Conservation (phyloP, 2,797 vertebrate species). For the Chanos chanos region DNA sequence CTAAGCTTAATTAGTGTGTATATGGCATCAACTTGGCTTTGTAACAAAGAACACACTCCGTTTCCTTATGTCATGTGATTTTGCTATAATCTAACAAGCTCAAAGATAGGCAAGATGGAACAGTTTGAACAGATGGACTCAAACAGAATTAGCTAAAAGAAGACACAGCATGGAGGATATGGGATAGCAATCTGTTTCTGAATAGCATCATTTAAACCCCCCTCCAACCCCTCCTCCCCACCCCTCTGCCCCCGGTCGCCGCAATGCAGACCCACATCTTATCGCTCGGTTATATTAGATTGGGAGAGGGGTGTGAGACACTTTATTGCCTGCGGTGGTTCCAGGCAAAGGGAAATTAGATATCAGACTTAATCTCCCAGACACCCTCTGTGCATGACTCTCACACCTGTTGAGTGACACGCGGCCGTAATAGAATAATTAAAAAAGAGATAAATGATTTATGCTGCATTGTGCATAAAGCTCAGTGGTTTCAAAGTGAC, state of each 20-base stretch:
- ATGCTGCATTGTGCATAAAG: constrained; percentile 13
- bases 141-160: constrained; percentile 37
- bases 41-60: constrained; percentile 19
- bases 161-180: constrained; percentile 57
- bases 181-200: constrained; percentile 69
- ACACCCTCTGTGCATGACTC: constrained; percentile 10
- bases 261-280: constrained; percentile 62
- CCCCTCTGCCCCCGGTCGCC: constrained; percentile 46
- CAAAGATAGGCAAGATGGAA: constrained; percentile 1
- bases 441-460: constrained; percentile 37
- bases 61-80: constrained; percentile 11
- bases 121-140: constrained; percentile 36
- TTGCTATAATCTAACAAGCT: constrained; percentile 10
- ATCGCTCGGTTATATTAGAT: constrained; percentile 69
- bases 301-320: constrained; percentile 38
- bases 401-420: constrained; percentile 42
- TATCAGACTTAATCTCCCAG: constrained; percentile 34
- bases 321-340: constrained; percentile 34
- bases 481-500: constrained; percentile 20
- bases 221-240: no score
- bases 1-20: constrained; percentile 13
- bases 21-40: constrained; percentile 17
- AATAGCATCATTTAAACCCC: constrained; percentile 65
- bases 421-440: constrained; percentile 39
- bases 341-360: constrained; percentile 39